A percentile compares a stretch with the other conserved stretches of the same genome.
These are phyloP conservation scores for Sciurus niger DNA, from an alignment of 2,113 vertebrate genomes.

Conservation along the genomic window DNA sequence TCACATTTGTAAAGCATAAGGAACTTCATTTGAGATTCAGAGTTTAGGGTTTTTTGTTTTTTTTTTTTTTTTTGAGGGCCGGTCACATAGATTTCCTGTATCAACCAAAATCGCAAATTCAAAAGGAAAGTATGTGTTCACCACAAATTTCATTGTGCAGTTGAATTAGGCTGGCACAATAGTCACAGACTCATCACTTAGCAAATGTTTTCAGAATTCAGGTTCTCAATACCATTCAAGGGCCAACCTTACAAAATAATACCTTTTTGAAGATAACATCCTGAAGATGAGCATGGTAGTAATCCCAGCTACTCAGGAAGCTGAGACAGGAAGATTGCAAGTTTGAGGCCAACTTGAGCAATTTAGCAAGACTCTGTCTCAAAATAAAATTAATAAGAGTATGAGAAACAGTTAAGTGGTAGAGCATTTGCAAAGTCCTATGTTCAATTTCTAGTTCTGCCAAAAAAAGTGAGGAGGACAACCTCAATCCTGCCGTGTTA, in stretches of 20 bases:
- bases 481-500: not conserved
- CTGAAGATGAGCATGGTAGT: not conserved
- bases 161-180: not conserved
- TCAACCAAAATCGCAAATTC: not conserved
- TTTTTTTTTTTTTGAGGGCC: not conserved
- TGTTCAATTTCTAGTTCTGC: not conserved
- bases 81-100: not conserved
- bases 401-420: too few relatives aligned
- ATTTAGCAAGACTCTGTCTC: too few relatives aligned
- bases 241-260: not conserved
- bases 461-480: too few relatives aligned
- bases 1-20: not conserved
- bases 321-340: too few relatives aligned
- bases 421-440: too few relatives aligned
- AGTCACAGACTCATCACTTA: conserved; percentile 42
- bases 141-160: not conserved
- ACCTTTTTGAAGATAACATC: conserved; percentile 25
- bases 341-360: too few relatives aligned
- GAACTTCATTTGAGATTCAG: conserved; percentile 10
- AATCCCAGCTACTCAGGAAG: too few relatives aligned
- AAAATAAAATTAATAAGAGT: not conserved
- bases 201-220: conserved; percentile 44
- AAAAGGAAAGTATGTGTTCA: not conserved
- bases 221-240: not conserved
- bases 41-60: not conserved